phyloP scores from a whole-genome alignment of 2,797 vertebrate genomes.

The Lacerta agilis region DNA sequence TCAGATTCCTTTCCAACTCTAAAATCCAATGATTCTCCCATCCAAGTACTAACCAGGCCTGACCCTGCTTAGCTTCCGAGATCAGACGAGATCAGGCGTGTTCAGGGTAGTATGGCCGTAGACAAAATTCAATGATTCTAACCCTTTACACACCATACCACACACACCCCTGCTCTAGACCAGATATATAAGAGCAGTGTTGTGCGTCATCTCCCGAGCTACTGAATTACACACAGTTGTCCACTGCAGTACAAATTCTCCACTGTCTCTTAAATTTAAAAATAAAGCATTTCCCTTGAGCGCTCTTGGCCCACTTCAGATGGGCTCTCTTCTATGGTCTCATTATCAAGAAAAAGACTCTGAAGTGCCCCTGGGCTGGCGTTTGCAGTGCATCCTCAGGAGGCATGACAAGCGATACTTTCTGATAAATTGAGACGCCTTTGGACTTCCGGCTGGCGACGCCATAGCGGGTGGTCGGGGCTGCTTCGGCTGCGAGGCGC shows the following conservation, averaged over 20 bases:
- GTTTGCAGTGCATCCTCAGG: conserved; percentile 9
- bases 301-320: conserved; percentile 16
- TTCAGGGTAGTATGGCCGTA: too few species aligned
- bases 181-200: not conserved
- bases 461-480: too few species aligned
- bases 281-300: conserved; percentile 24
- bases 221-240: not conserved
- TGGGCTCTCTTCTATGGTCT: conserved; percentile 20
- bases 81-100: too few species aligned
- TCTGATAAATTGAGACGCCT: too few species aligned
- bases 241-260: not conserved
- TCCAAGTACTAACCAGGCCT: too few species aligned
- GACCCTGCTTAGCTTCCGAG: too few species aligned
- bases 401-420: conserved; percentile 18
- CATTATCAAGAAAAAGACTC: conserved; percentile 20
- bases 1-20: too few species aligned
- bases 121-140: too few species aligned
- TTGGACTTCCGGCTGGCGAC: too few species aligned
- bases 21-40: too few species aligned
- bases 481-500: too few species aligned
- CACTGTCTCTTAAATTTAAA: not conserved
- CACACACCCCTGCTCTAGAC: not conserved
- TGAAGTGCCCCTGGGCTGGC: not conserved
- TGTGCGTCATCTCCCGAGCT: not conserved
- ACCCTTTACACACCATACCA: too few species aligned